Percentiles rank a stretch among this genome's conserved stretches.
These are phyloP conservation scores for Triplophysa yarkandensis DNA, from an alignment of 2,797 vertebrate genomes.

Conservation along the genomic window DNA sequence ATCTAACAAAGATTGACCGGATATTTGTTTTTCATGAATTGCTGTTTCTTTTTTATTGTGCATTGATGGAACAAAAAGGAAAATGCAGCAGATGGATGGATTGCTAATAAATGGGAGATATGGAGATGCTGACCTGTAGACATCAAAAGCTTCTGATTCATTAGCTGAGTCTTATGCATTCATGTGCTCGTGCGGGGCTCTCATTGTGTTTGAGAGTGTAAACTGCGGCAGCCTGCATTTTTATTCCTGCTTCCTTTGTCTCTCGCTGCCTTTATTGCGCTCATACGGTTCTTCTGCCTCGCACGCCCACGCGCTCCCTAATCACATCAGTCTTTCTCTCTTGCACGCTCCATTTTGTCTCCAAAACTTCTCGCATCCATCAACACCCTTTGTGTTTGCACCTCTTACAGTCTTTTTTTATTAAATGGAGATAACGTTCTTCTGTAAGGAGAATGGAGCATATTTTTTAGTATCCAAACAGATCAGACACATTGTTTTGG, in stretches of 20 bases:
- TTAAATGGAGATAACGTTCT: constrained; percentile 6
- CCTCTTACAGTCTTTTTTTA: constrained; percentile 29
- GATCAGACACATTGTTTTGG: not conserved
- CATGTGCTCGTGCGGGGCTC: constrained; percentile 47
- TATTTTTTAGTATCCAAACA: not conserved
- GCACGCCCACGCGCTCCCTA: constrained; percentile 50
- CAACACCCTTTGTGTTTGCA: constrained; percentile 53
- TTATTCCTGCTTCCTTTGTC: constrained; percentile 46
- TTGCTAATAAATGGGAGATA: constrained; percentile 55
- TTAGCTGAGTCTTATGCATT: constrained; percentile 62
- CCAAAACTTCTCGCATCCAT: constrained; percentile 52
- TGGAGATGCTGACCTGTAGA: constrained; percentile 53
- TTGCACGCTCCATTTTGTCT: constrained; percentile 52
- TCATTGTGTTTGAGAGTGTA: constrained; percentile 24
- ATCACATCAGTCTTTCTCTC: constrained; percentile 50
- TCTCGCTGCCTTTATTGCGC: constrained; percentile 54
- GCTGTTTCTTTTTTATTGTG: not conserved
- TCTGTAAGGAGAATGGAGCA: not conserved
- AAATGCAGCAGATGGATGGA: constrained; percentile 3
- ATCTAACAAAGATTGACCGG: not conserved
- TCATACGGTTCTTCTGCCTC: constrained; percentile 51
- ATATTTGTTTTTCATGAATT: constrained; percentile 19
- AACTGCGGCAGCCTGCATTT: constrained; percentile 46
- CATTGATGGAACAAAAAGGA: not conserved
- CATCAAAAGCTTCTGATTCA: constrained; percentile 57